Percentiles rank a stretch among this genome's conserved stretches.
These are phyloP conservation scores for Piprites chloris DNA, from an alignment of 2,113 vertebrate genomes.

Conservation along the genomic window DNA sequence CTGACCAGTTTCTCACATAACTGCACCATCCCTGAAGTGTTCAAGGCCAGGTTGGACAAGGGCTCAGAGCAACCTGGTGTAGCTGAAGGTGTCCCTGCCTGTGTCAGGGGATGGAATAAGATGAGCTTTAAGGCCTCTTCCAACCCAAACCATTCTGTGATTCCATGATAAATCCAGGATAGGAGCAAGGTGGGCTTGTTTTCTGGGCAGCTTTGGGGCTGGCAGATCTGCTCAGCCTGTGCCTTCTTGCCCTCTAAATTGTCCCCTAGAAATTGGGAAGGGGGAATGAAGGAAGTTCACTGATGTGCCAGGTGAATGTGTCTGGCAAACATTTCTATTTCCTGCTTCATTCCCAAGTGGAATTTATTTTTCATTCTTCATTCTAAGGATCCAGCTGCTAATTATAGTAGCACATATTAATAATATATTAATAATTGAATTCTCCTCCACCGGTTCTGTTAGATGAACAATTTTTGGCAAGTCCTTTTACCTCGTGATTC, in stretches of 20 bases:
- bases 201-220: background rate
- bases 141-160: background rate
- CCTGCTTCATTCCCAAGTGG: background rate
- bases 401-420: background rate
- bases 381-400: conserved; percentile 13
- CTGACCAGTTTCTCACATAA: background rate
- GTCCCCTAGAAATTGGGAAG: background rate
- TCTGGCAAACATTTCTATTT: background rate
- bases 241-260: background rate
- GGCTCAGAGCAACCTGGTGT: background rate
- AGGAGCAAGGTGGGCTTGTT: background rate
- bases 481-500: background rate
- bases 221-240: background rate
- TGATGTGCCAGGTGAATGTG: background rate
- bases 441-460: background rate
- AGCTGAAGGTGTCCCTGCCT: background rate
- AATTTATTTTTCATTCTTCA: background rate
- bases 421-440: conserved; percentile 16
- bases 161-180: background rate
- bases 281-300: background rate
- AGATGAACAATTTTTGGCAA: conserved; percentile 1
- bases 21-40: background rate
- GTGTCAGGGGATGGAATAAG: no score
- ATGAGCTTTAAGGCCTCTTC: background rate
- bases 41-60: background rate